Evolutionary conservation across 2,888 invertebrate species (phyloP).

Genomic region (Heterodera filipjevi): DNA sequence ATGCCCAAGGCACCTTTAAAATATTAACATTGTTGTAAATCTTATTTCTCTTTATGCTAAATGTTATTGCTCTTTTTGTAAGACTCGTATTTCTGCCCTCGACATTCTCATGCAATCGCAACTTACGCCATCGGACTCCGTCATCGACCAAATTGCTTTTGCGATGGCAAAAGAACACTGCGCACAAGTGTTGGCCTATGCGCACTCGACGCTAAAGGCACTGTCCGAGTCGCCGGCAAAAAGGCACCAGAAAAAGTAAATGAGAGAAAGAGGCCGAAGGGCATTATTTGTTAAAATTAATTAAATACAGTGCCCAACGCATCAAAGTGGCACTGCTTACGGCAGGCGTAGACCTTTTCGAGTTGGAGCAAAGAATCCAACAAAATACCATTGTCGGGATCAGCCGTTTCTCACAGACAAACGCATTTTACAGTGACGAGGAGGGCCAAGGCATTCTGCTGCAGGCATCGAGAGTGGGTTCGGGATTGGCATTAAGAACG

Average conservation of each 20-base stretch:
- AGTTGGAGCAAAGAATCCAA: slow-evolving; percentile 20
- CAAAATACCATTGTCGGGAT: not conserved
- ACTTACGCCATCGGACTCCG: slow-evolving; percentile 32
- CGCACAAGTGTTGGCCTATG: slow-evolving; percentile 43
- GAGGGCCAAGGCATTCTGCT: slow-evolving; percentile 4
- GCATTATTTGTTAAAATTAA: not conserved
- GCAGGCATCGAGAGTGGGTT: not conserved
- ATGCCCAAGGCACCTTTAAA: too few species aligned
- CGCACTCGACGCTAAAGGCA: slow-evolving; percentile 34
- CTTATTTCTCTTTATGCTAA: too few species aligned
- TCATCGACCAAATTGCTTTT: slow-evolving; percentile 46
- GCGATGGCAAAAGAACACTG: slow-evolving; percentile 36
- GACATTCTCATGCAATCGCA: slow-evolving; percentile 19
- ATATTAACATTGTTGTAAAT: slow-evolving; percentile 37
- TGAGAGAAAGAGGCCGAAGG: not conserved
- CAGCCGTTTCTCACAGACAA: not conserved
- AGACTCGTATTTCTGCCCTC: slow-evolving; percentile 16
- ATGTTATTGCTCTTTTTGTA: too few species aligned
- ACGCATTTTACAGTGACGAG: not conserved
- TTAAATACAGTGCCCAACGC: slow-evolving; percentile 36
- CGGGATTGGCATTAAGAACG: not conserved
- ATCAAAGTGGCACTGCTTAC: slow-evolving; percentile 35
- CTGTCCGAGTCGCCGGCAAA: slow-evolving; percentile 39
- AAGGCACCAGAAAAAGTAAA: slow-evolving; percentile 10
- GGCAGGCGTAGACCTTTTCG: slow-evolving; percentile 24